Percentiles rank a stretch among this genome's conserved stretches.
Conservation (phyloP, 2,888 invertebrate species). For the Thymelicus acteon region DNA sequence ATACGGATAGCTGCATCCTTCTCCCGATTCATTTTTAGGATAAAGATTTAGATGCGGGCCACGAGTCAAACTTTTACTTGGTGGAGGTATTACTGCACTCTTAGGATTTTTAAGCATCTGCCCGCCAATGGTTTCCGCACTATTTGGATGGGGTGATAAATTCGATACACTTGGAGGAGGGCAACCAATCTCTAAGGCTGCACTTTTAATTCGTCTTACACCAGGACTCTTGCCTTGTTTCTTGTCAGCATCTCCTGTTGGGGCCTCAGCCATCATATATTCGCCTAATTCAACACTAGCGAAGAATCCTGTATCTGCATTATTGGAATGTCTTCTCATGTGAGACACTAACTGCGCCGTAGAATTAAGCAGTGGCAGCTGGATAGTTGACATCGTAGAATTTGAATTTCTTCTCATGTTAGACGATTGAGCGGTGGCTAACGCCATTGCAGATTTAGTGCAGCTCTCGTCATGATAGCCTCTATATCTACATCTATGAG, state of each 20-base stretch:
- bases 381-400: conserved; percentile 87
- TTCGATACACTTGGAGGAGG: conserved; percentile 88
- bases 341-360: conserved; percentile 80
- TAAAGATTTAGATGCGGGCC: conserved; percentile 89
- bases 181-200: conserved; percentile 89
- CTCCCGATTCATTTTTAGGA: conserved; percentile 87
- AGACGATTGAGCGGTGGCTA: conserved; percentile 75
- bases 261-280: conserved; percentile 81
- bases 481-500: conserved; percentile 71
- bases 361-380: conserved; percentile 80
- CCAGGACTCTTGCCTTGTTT: conserved; percentile 85
- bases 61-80: conserved; percentile 88
- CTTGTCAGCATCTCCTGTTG: conserved; percentile 71
- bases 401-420: conserved; percentile 85
- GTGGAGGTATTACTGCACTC: conserved; percentile 87
- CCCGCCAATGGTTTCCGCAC: conserved; percentile 90
- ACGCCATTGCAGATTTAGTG: conserved; percentile 78
- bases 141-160: conserved; percentile 92
- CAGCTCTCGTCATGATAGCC: conserved; percentile 79
- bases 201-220: conserved; percentile 88
- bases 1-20: conserved; percentile 90
- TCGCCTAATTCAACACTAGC: conserved; percentile 81
- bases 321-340: conserved; percentile 86
- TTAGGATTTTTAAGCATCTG: conserved; percentile 88
- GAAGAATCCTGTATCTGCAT: conserved; percentile 85